These are phyloP conservation scores for Cryptomyrus ogoouensis DNA, from an alignment of 2,113 vertebrate genomes.

Conservation along the genomic window DNA sequence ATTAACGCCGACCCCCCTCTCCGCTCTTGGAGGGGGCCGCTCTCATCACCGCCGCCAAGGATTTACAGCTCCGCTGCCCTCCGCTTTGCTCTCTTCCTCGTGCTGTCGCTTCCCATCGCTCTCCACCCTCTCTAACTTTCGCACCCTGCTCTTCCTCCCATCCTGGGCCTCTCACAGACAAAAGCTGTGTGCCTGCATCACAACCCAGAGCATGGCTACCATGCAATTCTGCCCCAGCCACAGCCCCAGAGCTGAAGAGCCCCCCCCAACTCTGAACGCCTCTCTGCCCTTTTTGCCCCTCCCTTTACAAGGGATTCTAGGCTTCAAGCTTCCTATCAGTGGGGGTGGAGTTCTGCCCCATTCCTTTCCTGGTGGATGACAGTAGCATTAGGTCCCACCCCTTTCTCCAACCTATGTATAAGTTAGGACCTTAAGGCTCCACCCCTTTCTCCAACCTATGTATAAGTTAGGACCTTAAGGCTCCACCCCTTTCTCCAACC, in stretches of 20 bases:
- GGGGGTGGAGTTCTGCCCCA: not conserved
- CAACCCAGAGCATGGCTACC: not conserved
- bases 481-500: not conserved
- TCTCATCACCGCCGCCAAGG: conserved; percentile 18
- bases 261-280: not conserved
- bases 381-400: not conserved
- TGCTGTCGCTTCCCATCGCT: not conserved
- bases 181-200: not conserved
- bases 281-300: not conserved
- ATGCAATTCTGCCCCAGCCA: not conserved
- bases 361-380: not conserved
- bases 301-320: not conserved
- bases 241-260: not conserved
- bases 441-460: not conserved
- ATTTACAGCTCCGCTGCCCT: conserved; percentile 35
- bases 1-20: conserved; percentile 43
- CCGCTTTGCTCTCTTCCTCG: conserved; percentile 6
- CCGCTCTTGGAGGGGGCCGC: conserved; percentile 8
- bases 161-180: not conserved
- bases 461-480: not conserved
- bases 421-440: no score
- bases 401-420: no score
- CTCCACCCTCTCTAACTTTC: no score
- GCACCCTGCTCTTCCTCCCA: not conserved
- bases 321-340: not conserved